Conservation (phyloP, 2,888 invertebrate species). For the Ormyrus pomaceus region DNA sequence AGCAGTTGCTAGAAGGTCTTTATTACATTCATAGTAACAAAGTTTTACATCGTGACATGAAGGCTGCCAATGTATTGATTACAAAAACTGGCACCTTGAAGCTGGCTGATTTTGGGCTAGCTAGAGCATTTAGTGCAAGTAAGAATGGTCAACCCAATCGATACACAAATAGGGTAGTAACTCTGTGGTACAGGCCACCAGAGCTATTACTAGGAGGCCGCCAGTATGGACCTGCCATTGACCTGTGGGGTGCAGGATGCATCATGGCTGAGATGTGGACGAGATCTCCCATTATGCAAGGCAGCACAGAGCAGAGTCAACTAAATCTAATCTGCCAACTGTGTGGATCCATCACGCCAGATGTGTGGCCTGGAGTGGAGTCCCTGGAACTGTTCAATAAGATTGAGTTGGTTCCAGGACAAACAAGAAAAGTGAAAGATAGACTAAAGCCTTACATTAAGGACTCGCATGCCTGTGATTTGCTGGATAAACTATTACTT, state of each 20-base stretch:
- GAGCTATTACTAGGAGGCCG: slow-evolving; percentile 86
- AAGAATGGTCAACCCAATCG: slow-evolving; percentile 87
- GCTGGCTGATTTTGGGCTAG: slow-evolving; percentile 96
- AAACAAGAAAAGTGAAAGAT: slow-evolving; percentile 84
- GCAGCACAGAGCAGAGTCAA: slow-evolving; percentile 96
- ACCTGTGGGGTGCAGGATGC: slow-evolving; percentile 96
- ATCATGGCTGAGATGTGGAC: slow-evolving; percentile 99
- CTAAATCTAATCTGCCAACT: slow-evolving; percentile 93
- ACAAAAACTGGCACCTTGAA: slow-evolving; percentile 94
- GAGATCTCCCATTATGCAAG: slow-evolving; percentile 91
- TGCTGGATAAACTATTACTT: slow-evolving; percentile 91
- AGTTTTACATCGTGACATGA: slow-evolving; percentile 94
- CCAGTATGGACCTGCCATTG: slow-evolving; percentile 96
- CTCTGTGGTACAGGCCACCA: slow-evolving; percentile 91
- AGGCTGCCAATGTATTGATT: slow-evolving; percentile 96
- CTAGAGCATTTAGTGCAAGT: slow-evolving; percentile 90
- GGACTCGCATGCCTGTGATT: slow-evolving; percentile 91
- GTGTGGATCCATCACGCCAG: slow-evolving; percentile 94
- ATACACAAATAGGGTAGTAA: slow-evolving; percentile 97
- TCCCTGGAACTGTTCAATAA: slow-evolving; percentile 89
- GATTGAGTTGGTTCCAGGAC: slow-evolving; percentile 88
- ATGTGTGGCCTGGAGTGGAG: slow-evolving; percentile 94
- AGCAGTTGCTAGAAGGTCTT: slow-evolving; percentile 90
- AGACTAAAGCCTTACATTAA: slow-evolving; percentile 90
- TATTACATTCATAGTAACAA: slow-evolving; percentile 98